Percentiles rank a stretch among this genome's conserved stretches.
Conservation (phyloP, 2,888 invertebrate genomes). For the Apomyelois bistriatella region DNA sequence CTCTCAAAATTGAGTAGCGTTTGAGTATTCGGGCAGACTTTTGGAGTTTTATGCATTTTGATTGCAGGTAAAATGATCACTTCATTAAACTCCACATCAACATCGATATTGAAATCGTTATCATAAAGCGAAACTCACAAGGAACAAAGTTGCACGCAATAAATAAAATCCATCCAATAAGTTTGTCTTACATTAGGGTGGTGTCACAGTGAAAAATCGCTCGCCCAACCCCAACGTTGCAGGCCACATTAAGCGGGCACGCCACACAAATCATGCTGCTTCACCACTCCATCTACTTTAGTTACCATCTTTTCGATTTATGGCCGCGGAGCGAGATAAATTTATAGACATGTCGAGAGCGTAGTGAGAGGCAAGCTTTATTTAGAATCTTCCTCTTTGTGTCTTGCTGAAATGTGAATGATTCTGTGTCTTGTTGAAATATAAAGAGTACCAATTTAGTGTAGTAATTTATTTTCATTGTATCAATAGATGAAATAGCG, state of each 20-base stretch:
- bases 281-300: conserved; percentile 27
- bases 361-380: conserved; percentile 4
- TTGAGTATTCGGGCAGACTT: no score
- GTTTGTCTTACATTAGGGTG: conserved; percentile 24
- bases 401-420: no score
- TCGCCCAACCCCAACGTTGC: conserved; percentile 32
- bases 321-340: conserved; percentile 18
- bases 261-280: conserved; percentile 44
- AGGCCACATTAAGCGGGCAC: conserved; percentile 39
- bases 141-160: conserved; percentile 1
- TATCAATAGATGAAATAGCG: no score
- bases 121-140: neutral
- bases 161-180: conserved; percentile 6
- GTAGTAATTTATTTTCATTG: no score
- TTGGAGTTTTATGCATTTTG: no score
- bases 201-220: conserved; percentile 35
- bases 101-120: no score
- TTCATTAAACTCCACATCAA: no score
- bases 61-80: no score
- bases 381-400: conserved; percentile 1
- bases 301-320: conserved; percentile 38
- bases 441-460: no score
- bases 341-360: conserved; percentile 14
- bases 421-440: no score
- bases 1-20: no score